Percentiles rank a stretch among this genome's conserved stretches.
Evolutionary conservation across 2,113 vertebrate genomes (phyloP).

Genomic region (Recurvirostra avosetta): DNA sequence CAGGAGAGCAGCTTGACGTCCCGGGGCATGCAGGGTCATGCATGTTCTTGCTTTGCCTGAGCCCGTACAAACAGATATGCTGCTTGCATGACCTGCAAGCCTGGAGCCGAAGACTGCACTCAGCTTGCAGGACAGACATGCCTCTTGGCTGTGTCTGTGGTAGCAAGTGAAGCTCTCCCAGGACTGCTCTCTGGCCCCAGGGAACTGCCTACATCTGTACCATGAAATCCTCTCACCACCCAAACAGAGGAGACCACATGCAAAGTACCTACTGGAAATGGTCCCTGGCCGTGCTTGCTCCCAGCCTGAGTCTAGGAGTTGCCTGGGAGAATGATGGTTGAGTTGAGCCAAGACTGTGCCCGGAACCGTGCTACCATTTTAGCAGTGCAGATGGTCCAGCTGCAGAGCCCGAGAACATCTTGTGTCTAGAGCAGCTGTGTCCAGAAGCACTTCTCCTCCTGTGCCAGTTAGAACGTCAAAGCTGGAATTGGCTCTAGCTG

Average conservation of each 20-base stretch:
- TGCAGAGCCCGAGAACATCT: neutral
- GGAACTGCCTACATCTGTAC: neutral
- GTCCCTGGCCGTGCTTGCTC: neutral
- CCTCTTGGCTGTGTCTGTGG: neutral
- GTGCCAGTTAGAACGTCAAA: neutral
- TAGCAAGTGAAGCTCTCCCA: neutral
- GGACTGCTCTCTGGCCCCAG: neutral
- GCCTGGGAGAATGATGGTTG: neutral
- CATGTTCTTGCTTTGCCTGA: neutral
- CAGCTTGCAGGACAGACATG: neutral
- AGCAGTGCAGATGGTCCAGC: neutral
- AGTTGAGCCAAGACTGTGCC: neutral
- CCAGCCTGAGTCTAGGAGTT: neutral
- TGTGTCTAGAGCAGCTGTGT: neutral
- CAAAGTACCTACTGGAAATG: neutral
- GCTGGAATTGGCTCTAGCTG: fast-evolving
- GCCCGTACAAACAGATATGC: neutral
- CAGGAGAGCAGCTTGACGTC: neutral
- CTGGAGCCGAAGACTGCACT: neutral
- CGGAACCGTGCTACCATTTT: neutral
- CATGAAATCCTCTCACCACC: neutral
- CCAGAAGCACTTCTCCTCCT: neutral
- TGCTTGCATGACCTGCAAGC: neutral
- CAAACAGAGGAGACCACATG: neutral
- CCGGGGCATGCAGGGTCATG: fast-evolving